Evolutionary conservation across 2,113 vertebrate genomes (phyloP).

Genomic region (Numida meleagris): DNA sequence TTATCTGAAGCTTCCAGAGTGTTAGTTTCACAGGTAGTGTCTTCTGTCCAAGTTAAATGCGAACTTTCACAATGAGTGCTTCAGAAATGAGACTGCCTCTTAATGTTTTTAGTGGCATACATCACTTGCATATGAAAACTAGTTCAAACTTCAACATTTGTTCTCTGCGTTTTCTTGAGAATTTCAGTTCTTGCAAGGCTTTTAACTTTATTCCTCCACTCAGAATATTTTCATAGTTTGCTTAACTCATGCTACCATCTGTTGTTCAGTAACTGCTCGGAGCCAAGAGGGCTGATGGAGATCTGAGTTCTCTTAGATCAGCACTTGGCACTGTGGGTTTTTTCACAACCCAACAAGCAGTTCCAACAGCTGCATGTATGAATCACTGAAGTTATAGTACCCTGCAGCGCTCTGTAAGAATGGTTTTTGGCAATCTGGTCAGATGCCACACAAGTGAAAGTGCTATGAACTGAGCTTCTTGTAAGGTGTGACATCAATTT

Average conservation of each 20-base stretch:
- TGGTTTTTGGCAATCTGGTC: constrained; percentile 45
- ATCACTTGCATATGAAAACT: not conserved
- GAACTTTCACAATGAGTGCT: not conserved
- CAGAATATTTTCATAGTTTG: constrained; percentile 53
- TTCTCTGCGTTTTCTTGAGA: not conserved
- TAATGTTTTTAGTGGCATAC: not conserved
- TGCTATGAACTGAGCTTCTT: not conserved
- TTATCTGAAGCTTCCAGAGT: not conserved
- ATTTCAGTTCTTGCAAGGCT: constrained; percentile 6
- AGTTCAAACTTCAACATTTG: not conserved
- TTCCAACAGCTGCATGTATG: constrained; percentile 67
- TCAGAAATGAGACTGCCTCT: not conserved
- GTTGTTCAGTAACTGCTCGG: constrained; percentile 35
- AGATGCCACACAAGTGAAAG: constrained; percentile 24
- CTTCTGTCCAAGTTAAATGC: not conserved
- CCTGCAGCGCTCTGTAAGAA: constrained; percentile 49
- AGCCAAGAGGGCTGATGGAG: constrained; percentile 64
- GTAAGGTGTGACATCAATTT: constrained; percentile 3
- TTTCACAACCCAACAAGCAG: constrained; percentile 63
- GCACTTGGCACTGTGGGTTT: constrained; percentile 60
- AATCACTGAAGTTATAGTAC: constrained; percentile 60
- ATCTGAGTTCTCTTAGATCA: constrained; percentile 67
- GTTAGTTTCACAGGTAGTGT: not conserved
- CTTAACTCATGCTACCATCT: constrained; percentile 64
- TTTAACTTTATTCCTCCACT: constrained; percentile 23